Percentiles rank a stretch among this genome's conserved stretches.
Evolutionary conservation across 2,113 vertebrate species (phyloP).

Genomic region (Calidris pygmaea): DNA sequence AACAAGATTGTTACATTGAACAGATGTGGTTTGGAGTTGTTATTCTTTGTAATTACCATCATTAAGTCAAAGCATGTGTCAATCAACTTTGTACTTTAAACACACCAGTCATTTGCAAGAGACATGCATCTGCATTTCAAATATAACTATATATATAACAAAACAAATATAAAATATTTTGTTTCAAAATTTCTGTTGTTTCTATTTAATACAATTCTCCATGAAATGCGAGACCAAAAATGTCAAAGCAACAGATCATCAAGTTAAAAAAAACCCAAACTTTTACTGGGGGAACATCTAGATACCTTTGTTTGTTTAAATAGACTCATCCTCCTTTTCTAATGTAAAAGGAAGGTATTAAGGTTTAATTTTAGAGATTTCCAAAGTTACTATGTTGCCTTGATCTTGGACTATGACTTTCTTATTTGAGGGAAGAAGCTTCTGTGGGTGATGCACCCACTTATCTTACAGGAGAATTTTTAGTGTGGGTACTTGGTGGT

Average conservation of each 20-base stretch:
- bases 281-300: background rate
- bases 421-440: background rate
- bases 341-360: background rate
- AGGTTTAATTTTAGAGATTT: background rate
- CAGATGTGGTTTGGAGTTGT: constrained; percentile 92
- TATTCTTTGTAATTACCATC: constrained; percentile 98
- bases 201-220: background rate
- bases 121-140: constrained; percentile 68
- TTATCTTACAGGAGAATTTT: background rate
- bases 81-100: constrained; percentile 91
- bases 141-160: background rate
- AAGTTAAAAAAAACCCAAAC: background rate
- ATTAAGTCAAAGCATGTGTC: constrained; percentile 97
- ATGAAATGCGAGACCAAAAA: background rate
- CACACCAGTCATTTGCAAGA: constrained; percentile 72
- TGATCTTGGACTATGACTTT: background rate
- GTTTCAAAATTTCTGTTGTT: background rate
- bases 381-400: background rate
- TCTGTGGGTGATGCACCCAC: background rate
- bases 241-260: background rate
- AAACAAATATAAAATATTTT: background rate
- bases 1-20: constrained; percentile 83
- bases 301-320: background rate
- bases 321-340: background rate
- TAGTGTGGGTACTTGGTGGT: background rate